Conservation (phyloP, 2,888 invertebrate genomes). For the Peribatodes rhomboidaria region DNA sequence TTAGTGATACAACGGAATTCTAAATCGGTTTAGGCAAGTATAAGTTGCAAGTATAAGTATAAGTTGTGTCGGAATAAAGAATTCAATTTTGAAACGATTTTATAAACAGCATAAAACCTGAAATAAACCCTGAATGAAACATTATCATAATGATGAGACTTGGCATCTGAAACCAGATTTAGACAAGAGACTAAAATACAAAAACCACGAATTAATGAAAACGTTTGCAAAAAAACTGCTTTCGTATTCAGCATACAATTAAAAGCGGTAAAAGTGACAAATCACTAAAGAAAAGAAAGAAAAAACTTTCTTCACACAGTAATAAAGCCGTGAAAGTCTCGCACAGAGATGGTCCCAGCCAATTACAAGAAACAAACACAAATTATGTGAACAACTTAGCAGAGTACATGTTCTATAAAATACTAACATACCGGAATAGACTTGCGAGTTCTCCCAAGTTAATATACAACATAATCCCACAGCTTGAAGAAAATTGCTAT, state of each 20-base stretch:
- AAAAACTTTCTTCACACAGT: conserved; percentile 54
- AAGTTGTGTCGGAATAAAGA: too few relatives aligned
- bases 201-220: neutral
- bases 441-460: neutral
- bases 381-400: conserved; percentile 46
- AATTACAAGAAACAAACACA: conserved; percentile 52
- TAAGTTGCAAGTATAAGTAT: too few relatives aligned
- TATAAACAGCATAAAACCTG: too few relatives aligned
- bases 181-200: too few relatives aligned
- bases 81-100: too few relatives aligned
- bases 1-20: neutral
- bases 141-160: neutral
- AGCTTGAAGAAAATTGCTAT: conserved; percentile 31
- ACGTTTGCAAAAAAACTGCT: conserved; percentile 34
- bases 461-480: conserved; percentile 20
- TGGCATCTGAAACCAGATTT: too few relatives aligned
- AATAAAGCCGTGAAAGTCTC: conserved; percentile 54
- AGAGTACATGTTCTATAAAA: conserved; percentile 19
- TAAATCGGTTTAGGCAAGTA: neutral
- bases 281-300: conserved; percentile 42
- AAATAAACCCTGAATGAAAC: neutral
- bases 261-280: conserved; percentile 47
- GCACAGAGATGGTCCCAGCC: conserved; percentile 36
- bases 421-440: conserved; percentile 32
- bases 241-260: conserved; percentile 44